Evolutionary conservation across 2,113 vertebrate genomes (phyloP), one percentile per base, ranked within the genome.

Genomic region (Uria lomvia): DNA sequence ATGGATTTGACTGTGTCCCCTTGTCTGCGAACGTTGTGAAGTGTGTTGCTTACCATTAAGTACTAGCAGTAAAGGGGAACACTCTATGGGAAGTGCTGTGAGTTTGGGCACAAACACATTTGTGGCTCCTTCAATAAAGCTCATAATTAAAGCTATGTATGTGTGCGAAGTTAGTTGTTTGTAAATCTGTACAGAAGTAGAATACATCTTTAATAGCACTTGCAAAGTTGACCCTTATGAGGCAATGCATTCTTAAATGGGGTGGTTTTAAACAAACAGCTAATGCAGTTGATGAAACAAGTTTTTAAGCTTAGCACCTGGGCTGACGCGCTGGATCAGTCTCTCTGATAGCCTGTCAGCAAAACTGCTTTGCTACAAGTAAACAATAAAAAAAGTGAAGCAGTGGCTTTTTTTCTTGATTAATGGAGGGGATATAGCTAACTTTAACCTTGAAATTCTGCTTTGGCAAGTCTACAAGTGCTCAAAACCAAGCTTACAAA

Each of bases 401-500:
- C 34, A 32, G 30, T 7, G 55, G 32, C 12, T n/a, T 71, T 23
- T 20, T 20, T 23, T 26, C 55, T 49, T 24, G 40, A 15, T 81
- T 52, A 50, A 19, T 7, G 36, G 36, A 59, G 30, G 15, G 43
- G 16, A 6, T 70, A 9, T 9, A 38, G 60, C 16, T 27, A 32
- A n/a, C 11, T 23, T 21, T 6, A 62, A 15, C 15, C 14, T 53
- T 59, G 24, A 6, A 7, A 22, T 40, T 15, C 22, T 70, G 78
- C 70, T 36, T 36, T 40, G 56, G 5, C 10, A 27, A n/a, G 3
- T 7, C 30, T 91, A 3, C 24, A 47, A 76, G 62, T 11, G 55
- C n/a, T 19, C 32, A 32, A 9, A 53, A 0, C 5, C 21, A 6
- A 19, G 32, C 15, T 29, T 16, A 3, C 5, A 4, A 45, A 38